Percentiles rank a stretch among this genome's conserved stretches.
These are phyloP conservation scores for Leptinotarsa rubiginosa DNA, from an alignment of 2,888 invertebrate species.

Conservation along the genomic window DNA sequence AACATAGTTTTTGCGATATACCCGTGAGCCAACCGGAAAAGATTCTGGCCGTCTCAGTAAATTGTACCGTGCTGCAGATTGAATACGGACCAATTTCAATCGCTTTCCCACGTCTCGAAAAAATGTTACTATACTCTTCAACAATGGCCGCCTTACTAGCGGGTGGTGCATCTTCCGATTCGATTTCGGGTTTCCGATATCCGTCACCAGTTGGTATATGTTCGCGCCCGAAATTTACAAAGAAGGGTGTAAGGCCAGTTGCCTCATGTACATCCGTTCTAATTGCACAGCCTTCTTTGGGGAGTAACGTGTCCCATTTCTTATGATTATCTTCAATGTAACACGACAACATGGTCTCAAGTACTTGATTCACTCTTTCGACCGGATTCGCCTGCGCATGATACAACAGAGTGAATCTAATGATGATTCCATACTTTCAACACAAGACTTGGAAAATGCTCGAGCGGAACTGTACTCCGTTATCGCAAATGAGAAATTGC, in stretches of 20 bases:
- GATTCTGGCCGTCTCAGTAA: not conserved
- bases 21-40: conserved; percentile 1
- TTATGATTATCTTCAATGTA: conserved; percentile 49
- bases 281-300: conserved; percentile 35
- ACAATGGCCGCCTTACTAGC: not conserved
- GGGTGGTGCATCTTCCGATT: not conserved
- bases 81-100: not conserved
- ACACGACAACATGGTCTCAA: conserved; percentile 54
- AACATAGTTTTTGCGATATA: too few species aligned
- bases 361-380: conserved; percentile 53
- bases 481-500: conserved; percentile 31
- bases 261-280: conserved; percentile 36
- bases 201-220: not conserved
- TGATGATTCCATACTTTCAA: not conserved
- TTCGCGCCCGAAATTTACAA: conserved; percentile 42
- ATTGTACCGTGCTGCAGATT: not conserved
- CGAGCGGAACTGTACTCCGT: conserved; percentile 35
- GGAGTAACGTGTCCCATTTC: conserved; percentile 40
- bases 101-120: conserved; percentile 19
- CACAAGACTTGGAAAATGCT: not conserved
- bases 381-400: conserved; percentile 53
- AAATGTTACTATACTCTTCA: conserved; percentile 14
- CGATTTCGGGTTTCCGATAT: not conserved
- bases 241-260: conserved; percentile 38
- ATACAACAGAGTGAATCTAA: not conserved